phyloP scores from a whole-genome alignment of 2,797 vertebrate genomes.

The Cheirogaleus major region DNA sequence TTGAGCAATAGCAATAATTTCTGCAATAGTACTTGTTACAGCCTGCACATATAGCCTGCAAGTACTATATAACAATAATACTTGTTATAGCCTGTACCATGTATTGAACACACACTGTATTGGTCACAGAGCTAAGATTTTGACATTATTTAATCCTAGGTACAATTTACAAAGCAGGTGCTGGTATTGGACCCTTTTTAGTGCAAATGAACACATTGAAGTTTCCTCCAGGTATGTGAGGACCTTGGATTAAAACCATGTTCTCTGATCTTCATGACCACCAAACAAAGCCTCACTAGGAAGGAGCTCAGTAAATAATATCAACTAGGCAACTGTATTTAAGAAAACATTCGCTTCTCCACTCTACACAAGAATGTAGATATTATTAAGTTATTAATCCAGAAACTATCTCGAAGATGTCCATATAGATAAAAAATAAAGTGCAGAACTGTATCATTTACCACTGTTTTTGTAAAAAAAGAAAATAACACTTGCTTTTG shows the following conservation, averaged over 20 bases:
- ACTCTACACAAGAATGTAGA: neutral
- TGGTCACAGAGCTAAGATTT: neutral
- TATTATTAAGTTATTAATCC: neutral
- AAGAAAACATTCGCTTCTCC: neutral
- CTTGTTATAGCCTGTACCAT: neutral
- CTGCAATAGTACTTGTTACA: neutral
- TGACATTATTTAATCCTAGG: neutral
- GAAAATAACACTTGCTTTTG: neutral
- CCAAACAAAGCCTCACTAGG: neutral
- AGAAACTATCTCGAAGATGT: neutral
- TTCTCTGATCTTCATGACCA: neutral
- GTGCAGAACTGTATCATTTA: neutral
- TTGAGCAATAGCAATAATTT: neutral
- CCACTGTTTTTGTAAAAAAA: neutral
- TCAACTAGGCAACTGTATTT: neutral
- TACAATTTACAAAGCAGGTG: neutral
- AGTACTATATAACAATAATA: neutral
- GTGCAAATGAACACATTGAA: neutral
- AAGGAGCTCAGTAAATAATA: neutral
- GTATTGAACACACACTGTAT: neutral
- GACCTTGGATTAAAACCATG: neutral
- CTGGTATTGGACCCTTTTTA: neutral
- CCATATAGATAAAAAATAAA: neutral
- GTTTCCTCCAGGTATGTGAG: neutral
- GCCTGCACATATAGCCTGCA: neutral